These are phyloP conservation scores for Cotesia glomerata DNA, from an alignment of 1,140 invertebrate genomes.

Conservation along the genomic window DNA sequence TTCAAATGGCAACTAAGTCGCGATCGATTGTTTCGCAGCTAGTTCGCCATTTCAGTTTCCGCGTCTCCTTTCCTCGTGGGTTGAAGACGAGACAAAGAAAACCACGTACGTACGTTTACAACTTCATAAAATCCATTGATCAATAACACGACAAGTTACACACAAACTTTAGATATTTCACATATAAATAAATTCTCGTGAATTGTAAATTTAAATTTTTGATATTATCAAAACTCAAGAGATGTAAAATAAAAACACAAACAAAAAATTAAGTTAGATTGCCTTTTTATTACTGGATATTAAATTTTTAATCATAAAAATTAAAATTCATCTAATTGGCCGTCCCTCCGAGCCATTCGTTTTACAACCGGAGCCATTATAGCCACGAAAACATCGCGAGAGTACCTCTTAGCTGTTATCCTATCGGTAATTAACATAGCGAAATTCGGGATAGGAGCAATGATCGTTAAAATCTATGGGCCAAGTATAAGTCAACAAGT, in stretches of 20 bases:
- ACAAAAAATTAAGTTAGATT: not conserved
- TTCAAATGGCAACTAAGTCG: slow-evolving; percentile 28
- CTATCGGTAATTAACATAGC: slow-evolving; percentile 13
- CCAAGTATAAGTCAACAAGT: not conserved
- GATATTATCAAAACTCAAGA: no score
- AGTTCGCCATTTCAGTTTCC: slow-evolving; percentile 26
- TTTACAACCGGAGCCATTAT: slow-evolving; percentile 1
- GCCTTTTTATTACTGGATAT: not conserved
- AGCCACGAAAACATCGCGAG: not conserved
- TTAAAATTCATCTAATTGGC: not conserved
- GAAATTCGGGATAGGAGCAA: slow-evolving; percentile 4
- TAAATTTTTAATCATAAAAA: not conserved
- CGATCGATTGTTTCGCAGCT: slow-evolving; percentile 29
- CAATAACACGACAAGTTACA: not conserved
- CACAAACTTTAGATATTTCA: not conserved
- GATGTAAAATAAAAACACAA: not conserved
- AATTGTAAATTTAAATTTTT: not conserved
- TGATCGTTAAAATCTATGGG: not conserved
- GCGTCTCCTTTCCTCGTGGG: slow-evolving; percentile 25
- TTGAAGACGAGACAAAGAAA: slow-evolving; percentile 19
- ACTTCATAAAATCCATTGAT: not conserved
- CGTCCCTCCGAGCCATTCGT: not conserved
- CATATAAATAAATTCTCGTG: not conserved
- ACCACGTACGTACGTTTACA: not conserved
- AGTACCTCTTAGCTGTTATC: not conserved